Evolutionary conservation across 2,888 invertebrate genomes (phyloP).

Genomic region (Synergus umbraculus): DNA sequence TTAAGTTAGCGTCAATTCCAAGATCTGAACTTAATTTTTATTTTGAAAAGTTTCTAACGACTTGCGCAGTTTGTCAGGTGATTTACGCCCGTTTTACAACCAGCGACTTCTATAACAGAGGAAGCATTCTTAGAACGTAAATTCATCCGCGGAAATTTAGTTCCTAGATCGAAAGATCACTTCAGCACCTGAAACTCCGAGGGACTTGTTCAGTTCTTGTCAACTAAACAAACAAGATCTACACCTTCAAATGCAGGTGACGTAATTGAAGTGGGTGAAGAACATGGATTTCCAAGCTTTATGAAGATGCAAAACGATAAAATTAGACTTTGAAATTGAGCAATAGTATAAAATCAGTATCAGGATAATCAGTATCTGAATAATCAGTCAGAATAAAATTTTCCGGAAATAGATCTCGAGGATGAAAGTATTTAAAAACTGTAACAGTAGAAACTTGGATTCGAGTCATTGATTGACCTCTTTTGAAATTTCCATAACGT

Average conservation of each 20-base stretch:
- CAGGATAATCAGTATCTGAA: no score
- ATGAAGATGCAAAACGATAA: no score
- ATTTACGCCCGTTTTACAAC: slow-evolving; percentile 45
- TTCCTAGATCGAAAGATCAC: slow-evolving; percentile 30
- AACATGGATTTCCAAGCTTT: not conserved
- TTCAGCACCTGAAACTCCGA: slow-evolving; percentile 4
- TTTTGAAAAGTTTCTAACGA: slow-evolving; percentile 42
- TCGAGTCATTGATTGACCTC: no score
- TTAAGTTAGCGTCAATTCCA: not conserved
- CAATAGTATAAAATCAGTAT: no score
- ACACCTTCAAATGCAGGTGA: slow-evolving; percentile 24
- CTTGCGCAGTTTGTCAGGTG: slow-evolving; percentile 22
- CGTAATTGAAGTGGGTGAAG: slow-evolving; percentile 2
- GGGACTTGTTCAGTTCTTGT: slow-evolving; percentile 10
- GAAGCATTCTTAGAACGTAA: slow-evolving; percentile 42
- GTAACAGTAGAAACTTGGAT: no score
- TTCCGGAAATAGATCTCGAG: no score
- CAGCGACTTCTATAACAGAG: slow-evolving; percentile 24
- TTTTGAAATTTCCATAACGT: no score
- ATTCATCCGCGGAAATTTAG: slow-evolving; percentile 38
- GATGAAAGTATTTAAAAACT: no score
- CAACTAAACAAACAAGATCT: slow-evolving; percentile 17
- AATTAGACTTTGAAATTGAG: no score
- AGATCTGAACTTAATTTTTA: slow-evolving; percentile 48
- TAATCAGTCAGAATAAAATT: no score